Base-by-base conservation (phyloP, 2,888 invertebrate genomes). In the Cantharis flavilabris region DNA sequence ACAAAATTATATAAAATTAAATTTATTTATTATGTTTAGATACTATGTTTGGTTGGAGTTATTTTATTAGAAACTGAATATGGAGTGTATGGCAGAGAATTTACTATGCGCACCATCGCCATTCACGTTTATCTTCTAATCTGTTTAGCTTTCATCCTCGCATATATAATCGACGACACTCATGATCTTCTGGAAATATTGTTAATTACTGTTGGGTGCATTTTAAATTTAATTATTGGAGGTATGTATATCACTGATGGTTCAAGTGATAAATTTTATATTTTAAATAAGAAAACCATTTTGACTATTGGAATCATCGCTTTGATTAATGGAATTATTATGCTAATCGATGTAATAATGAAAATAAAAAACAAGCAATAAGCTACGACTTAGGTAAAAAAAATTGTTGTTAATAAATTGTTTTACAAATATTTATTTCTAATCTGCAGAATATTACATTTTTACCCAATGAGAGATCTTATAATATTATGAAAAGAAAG, bases 141-240 rank as follows among this genome's bases (percentile, higher is more conserved):
- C 30, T 72, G 71, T 30, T 62, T 75, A 23, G 77, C 73, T 9
- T 73, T 80, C 30, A 28, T 81, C 10, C 20, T 80, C 9, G 74
- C 79, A 10, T 79, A 79, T 14, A 71, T 80, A 28, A 14, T 80
- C 33, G 81, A 76, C 16, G 75, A 79, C 3, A 73, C 77, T 7
- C 71, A 81, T 64, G 67, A 28, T 14, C 18, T 79, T 9, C 49
- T 76, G 49, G 79, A 81, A 73, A 62, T 79, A 26, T 74, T 80
- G 10, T 72, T 81, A 10, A 62, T 80, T 26, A 18, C 62, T 18
- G 49, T 70, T 9, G 81, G 80, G 7, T 74, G 72, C 14, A 72
- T 81, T n/a, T 18, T 79, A 18, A 75, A 75, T 69, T 26, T 78
- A 16, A 20, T 76, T 10, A 69, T 75, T 18, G 81, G 78, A 26